Evolutionary conservation across 2,113 vertebrate species (phyloP).

Genomic region (Mustelus asterias): DNA sequence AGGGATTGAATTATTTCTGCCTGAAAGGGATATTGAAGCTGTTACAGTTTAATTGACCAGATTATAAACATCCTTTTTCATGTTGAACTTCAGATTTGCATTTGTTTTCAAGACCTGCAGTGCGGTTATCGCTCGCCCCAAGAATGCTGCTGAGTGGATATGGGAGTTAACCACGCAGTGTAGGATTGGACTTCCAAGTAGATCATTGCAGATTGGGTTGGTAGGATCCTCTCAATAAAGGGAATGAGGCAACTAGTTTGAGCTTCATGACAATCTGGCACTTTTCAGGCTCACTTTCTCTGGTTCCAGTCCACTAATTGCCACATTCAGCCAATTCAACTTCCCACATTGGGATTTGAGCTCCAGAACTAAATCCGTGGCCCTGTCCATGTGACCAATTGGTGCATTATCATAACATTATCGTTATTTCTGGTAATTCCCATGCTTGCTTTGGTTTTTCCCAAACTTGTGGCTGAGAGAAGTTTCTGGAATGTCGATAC

Average conservation of each 20-base stretch:
- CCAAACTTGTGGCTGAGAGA: background rate
- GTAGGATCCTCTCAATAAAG: background rate
- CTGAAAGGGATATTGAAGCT: background rate
- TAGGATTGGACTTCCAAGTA: background rate
- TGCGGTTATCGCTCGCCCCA: background rate
- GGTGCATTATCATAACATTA: background rate
- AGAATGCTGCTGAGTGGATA: background rate
- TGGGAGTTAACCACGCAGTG: background rate
- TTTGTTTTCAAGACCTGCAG: background rate
- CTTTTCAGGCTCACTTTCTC: background rate
- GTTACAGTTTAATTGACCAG: background rate
- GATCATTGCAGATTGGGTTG: background rate
- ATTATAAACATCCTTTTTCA: background rate
- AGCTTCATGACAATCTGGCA: background rate
- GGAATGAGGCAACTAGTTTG: background rate
- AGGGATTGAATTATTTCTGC: background rate
- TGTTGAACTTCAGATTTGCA: background rate
- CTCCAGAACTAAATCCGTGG: background rate
- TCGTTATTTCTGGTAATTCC: background rate
- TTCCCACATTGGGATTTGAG: background rate
- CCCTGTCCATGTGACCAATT: background rate
- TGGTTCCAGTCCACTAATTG: background rate
- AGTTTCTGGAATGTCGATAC: background rate
- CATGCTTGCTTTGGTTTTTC: background rate
- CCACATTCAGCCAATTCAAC: background rate